phyloP scores from a whole-genome alignment of 2,888 invertebrate species.

The Apamea monoglypha region DNA sequence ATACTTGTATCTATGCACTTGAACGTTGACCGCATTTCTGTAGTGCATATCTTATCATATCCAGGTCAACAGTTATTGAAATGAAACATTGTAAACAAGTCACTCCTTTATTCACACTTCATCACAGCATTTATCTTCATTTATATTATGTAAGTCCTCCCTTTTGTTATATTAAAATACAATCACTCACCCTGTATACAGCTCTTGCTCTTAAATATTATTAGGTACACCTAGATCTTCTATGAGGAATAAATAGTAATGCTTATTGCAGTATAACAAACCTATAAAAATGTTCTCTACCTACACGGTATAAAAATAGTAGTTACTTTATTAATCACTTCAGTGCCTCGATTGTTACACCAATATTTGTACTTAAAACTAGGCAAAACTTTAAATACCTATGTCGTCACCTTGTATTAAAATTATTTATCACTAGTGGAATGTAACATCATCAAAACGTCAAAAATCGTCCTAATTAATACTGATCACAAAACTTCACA shows the following conservation, averaged over 20 bases:
- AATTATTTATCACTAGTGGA: conserved; percentile 71
- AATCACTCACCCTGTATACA: conserved; percentile 62
- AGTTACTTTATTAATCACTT: conserved; percentile 58
- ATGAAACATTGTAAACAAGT: conserved; percentile 75
- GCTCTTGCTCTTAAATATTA: conserved; percentile 36
- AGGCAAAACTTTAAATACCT: conserved; percentile 69
- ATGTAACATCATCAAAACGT: conserved; percentile 68
- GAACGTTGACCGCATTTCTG: conserved; percentile 39
- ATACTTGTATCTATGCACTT: conserved; percentile 38
- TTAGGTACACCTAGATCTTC: conserved; percentile 52
- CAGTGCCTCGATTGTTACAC: conserved; percentile 53
- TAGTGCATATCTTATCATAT: conserved; percentile 5
- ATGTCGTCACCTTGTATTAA: conserved; percentile 76
- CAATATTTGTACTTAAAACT: conserved; percentile 70
- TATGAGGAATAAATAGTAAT: conserved; percentile 64
- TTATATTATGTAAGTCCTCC: conserved; percentile 40
- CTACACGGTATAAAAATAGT: conserved; percentile 60
- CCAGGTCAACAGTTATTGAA: conserved; percentile 46
- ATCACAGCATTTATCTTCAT: conserved; percentile 69
- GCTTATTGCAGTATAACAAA: conserved; percentile 52
- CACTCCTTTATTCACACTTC: conserved; percentile 75
- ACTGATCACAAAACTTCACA: conserved; percentile 81
- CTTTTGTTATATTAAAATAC: conserved; percentile 34
- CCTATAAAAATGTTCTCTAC: conserved; percentile 48
- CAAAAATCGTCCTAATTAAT: conserved; percentile 71